Conservation (phyloP, 1,140 invertebrate genomes). For the Pseudomyrmex gracilis region DNA sequence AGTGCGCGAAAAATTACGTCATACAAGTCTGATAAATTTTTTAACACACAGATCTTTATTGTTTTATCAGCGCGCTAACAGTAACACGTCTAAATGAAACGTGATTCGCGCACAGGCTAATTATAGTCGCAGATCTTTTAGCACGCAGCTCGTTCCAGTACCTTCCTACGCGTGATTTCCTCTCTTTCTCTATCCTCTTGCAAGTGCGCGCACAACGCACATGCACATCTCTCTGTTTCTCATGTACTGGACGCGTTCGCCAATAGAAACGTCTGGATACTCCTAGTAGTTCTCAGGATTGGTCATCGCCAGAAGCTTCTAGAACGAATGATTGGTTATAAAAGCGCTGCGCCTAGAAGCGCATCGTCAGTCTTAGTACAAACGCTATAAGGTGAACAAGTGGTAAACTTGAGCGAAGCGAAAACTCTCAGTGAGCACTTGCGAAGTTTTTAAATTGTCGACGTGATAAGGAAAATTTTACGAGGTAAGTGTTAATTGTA, state of each 20-base stretch:
- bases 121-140: constrained; percentile 59
- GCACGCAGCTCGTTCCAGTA: constrained; percentile 23
- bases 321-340: constrained; percentile 65
- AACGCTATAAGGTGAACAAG: background rate
- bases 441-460: background rate
- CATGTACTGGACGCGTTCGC: background rate
- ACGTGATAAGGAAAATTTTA: background rate
- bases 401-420: constrained; percentile 20
- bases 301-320: constrained; percentile 67
- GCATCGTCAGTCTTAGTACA: constrained; percentile 28
- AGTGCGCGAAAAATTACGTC: background rate
- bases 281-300: constrained; percentile 32
- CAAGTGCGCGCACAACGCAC: too few species aligned
- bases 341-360: background rate
- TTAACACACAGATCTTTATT: background rate
- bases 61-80: background rate
- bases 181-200: background rate
- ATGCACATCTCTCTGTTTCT: background rate
- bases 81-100: background rate
- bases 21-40: background rate
- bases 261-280: constrained; percentile 4
- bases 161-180: background rate
- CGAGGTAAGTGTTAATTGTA: constrained; percentile 20
- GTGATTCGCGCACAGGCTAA: constrained; percentile 35
- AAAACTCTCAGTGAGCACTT: background rate